Percentiles rank a stretch among this genome's conserved stretches.
Evolutionary conservation across 2,113 vertebrate species (phyloP).

Genomic region (Hypomesus transpacificus): DNA sequence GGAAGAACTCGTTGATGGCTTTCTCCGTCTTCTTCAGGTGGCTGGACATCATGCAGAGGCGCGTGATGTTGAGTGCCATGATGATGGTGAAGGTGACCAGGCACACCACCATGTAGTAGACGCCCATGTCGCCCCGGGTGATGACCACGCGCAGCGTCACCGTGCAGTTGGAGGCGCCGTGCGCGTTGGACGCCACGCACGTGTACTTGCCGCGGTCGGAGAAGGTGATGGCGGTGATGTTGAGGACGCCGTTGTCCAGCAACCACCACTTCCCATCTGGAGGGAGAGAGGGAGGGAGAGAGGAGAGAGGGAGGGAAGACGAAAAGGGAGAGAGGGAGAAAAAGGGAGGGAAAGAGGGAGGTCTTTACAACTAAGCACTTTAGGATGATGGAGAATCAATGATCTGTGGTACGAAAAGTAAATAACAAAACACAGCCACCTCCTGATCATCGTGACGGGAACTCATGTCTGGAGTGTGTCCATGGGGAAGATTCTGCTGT

Average conservation of each 20-base stretch:
- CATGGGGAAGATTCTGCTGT: too few relatives aligned
- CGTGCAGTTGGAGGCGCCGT: slow-evolving; percentile 85
- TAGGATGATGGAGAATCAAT: too few relatives aligned
- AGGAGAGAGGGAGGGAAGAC: background rate
- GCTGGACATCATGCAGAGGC: slow-evolving; percentile 99
- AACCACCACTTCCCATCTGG: slow-evolving; percentile 84
- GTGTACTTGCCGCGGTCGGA: slow-evolving; percentile 95
- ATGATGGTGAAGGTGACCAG: slow-evolving; percentile 95
- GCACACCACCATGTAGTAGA: slow-evolving; percentile 98
- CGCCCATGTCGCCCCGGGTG: slow-evolving; percentile 92
- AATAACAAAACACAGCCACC: too few relatives aligned
- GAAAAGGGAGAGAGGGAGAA: too few relatives aligned
- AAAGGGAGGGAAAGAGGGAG: too few relatives aligned
- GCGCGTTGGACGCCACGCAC: slow-evolving; percentile 81
- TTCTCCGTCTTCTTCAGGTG: slow-evolving; percentile 99
- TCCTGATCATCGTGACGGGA: too few relatives aligned
- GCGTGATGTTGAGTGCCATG: slow-evolving; percentile 92
- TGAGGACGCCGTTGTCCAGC: slow-evolving; percentile 80
- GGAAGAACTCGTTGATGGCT: slow-evolving; percentile 98
- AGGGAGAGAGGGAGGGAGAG: slow-evolving; percentile 37
- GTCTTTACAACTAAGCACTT: too few relatives aligned
- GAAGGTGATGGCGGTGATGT: slow-evolving; percentile 90
- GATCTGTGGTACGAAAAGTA: too few relatives aligned
- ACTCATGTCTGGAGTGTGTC: too few relatives aligned
- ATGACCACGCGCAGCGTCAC: slow-evolving; percentile 92